phyloP scores from a whole-genome alignment of 2,888 invertebrate species.

The Agonopterix alstromeriana region DNA sequence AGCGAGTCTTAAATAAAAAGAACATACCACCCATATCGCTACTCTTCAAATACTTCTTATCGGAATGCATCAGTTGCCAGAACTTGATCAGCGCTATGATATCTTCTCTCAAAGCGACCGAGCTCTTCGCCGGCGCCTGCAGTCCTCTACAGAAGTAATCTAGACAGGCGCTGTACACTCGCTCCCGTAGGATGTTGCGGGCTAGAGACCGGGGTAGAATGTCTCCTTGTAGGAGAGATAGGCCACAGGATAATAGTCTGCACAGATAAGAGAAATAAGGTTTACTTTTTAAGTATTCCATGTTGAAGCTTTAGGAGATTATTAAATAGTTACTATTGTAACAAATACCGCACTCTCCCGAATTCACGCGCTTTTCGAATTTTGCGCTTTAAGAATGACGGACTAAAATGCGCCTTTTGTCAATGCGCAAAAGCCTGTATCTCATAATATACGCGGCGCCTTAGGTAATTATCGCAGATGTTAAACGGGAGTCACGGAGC shows the following conservation, averaged over 20 bases:
- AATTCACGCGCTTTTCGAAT: too few species aligned
- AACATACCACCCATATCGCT: conserved; percentile 80
- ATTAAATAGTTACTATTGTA: too few species aligned
- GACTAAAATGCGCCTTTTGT: too few species aligned
- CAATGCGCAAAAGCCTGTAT: too few species aligned
- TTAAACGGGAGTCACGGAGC: too few species aligned
- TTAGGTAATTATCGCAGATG: too few species aligned
- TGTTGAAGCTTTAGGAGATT: too few species aligned
- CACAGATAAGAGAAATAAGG: conserved; percentile 7
- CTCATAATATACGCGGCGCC: too few species aligned
- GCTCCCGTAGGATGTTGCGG: conserved; percentile 94
- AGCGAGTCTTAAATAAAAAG: too few species aligned
- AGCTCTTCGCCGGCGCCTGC: conserved; percentile 90
- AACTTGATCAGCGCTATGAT: conserved; percentile 92
- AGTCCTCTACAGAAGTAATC: conserved; percentile 96
- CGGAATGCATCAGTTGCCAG: conserved; percentile 97
- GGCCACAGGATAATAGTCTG: conserved; percentile 91
- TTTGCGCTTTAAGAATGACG: too few species aligned
- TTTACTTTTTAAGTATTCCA: too few species aligned
- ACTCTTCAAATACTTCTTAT: conserved; percentile 92
- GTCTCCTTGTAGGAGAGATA: conserved; percentile 95
- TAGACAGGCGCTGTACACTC: conserved; percentile 95
- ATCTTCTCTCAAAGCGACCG: conserved; percentile 89
- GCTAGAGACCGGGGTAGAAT: conserved; percentile 89
- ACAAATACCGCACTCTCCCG: too few species aligned